phyloP scores from a whole-genome alignment of 2,113 vertebrate genomes.

The Trematomus loennbergii region DNA sequence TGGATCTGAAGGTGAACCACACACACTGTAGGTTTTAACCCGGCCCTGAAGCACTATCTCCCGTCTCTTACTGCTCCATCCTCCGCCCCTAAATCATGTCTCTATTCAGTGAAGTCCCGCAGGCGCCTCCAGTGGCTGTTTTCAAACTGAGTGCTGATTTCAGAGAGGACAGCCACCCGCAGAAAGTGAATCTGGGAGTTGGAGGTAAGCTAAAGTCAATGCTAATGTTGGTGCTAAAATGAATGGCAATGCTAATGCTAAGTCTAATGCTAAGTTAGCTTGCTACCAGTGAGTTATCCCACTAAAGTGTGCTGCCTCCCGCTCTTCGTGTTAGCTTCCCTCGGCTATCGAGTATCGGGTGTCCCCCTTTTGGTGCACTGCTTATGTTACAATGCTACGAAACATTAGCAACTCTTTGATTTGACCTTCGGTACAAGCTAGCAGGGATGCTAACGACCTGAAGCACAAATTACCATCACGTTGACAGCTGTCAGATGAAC shows the following conservation, averaged over 20 bases:
- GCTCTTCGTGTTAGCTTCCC: too few species aligned
- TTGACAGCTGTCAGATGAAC: conserved; percentile 4
- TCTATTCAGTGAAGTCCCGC: conserved; percentile 89
- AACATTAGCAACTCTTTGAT: not conserved
- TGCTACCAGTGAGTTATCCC: not conserved
- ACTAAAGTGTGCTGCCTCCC: rapidly evolving
- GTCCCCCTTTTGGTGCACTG: too few species aligned
- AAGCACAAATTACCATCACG: not conserved
- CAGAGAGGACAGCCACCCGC: conserved; percentile 87
- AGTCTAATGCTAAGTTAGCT: conserved; percentile 39
- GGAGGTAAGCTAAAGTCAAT: conserved; percentile 87
- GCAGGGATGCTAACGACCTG: conserved; percentile 30
- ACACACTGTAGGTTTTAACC: too few species aligned
- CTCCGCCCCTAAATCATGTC: conserved; percentile 75
- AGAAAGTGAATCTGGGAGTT: conserved; percentile 96
- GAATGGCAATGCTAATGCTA: conserved; percentile 11
- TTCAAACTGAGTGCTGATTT: conserved; percentile 95
- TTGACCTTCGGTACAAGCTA: conserved; percentile 66
- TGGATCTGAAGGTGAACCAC: conserved; percentile 71
- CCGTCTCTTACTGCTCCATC: conserved; percentile 1
- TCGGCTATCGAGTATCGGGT: too few species aligned
- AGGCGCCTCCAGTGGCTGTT: conserved; percentile 90
- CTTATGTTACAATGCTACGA: not conserved
- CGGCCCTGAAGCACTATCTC: not conserved
- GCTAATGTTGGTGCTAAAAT: not conserved